Conservation (phyloP, 1,140 invertebrate genomes). For the Drosophila ironensis region DNA sequence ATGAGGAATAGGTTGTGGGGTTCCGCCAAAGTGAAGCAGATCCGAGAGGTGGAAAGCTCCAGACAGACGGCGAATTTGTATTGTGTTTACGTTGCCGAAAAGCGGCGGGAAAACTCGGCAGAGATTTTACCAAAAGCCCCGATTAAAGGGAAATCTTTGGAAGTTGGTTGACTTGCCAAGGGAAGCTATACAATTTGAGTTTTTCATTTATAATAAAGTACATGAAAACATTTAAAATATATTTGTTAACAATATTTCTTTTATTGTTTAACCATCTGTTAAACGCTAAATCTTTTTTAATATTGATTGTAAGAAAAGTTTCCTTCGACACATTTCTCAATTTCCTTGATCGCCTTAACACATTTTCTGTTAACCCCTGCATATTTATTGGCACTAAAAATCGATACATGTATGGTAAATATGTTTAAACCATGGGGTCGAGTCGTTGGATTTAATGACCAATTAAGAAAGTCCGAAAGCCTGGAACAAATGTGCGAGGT, state of each 20-base stretch:
- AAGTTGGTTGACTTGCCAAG: not conserved
- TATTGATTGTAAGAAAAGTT: no score
- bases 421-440: conserved; percentile 10
- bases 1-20: no score
- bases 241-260: no score
- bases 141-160: not conserved
- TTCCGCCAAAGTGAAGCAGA: not conserved
- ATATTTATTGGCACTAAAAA: no score
- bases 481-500: conserved; percentile 21
- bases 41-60: not conserved
- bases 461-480: conserved; percentile 46
- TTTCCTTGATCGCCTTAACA: no score
- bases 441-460: conserved; percentile 71
- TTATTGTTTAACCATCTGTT: no score
- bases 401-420: conserved; percentile 2
- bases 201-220: no score
- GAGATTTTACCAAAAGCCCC: not conserved
- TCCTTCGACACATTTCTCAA: no score
- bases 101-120: conserved; percentile 2
- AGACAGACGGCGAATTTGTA: conserved; percentile 29
- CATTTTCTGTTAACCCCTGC: no score
- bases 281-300: no score
- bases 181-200: not conserved
- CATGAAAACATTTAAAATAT: no score
- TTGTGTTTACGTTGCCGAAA: conserved; percentile 28